Conservation (phyloP, 2,888 invertebrate species). For the Leptopterna dolabrata region DNA sequence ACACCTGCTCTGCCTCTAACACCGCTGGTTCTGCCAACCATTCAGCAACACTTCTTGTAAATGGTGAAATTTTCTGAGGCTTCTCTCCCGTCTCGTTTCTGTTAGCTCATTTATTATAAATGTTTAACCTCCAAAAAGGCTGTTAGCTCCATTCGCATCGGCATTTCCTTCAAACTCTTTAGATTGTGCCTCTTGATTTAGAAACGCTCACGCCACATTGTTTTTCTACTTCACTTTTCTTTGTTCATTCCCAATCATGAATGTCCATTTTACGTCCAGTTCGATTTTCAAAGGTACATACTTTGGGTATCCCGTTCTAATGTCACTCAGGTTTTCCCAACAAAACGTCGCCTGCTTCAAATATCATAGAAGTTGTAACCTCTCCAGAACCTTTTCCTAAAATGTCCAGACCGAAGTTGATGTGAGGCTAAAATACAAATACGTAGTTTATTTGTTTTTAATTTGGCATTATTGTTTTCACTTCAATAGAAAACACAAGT, state of each 20-base stretch:
- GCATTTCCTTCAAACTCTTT: background rate
- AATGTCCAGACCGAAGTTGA: background rate
- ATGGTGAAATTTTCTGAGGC: constrained; percentile 71
- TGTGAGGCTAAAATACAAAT: too few species aligned
- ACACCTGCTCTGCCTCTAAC: constrained; percentile 81
- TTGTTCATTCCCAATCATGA: background rate
- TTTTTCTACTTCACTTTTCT: background rate
- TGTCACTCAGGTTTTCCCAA: too few species aligned
- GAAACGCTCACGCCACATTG: background rate
- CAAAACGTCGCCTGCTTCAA: too few species aligned
- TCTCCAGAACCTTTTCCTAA: background rate
- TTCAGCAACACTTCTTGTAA: constrained; percentile 77
- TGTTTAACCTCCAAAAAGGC: background rate
- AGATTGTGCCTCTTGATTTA: background rate
- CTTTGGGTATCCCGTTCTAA: too few species aligned
- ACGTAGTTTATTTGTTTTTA: too few species aligned
- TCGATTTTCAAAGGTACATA: too few species aligned
- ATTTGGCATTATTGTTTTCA: too few species aligned
- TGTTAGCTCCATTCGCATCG: constrained; percentile 25
- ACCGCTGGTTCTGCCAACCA: constrained; percentile 77
- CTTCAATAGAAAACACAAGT: too few species aligned
- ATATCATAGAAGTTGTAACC: too few species aligned
- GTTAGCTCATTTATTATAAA: constrained; percentile 30
- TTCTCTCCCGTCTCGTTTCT: background rate
- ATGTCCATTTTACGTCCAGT: too few species aligned